A percentile compares a stretch with the other conserved stretches of the same genome.
Evolutionary conservation across 2,888 invertebrate species (phyloP).

Genomic region (Caenorhabditis sinica): DNA sequence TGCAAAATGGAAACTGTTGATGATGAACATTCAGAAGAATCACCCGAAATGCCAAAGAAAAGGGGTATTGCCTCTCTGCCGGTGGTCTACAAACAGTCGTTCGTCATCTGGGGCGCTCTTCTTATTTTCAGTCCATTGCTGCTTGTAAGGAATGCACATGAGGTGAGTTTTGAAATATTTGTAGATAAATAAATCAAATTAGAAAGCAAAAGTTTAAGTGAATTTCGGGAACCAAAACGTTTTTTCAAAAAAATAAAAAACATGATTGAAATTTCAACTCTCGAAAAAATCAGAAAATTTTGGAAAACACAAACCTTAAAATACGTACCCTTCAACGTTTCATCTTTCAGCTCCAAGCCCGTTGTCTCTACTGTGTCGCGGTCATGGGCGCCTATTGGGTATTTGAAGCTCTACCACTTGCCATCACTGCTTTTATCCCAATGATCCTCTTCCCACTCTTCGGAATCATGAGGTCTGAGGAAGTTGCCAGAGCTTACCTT

Average conservation of each 20-base stretch:
- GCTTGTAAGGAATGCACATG: constrained; percentile 47
- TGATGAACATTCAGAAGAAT: not conserved
- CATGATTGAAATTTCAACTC: no score
- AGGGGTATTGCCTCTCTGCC: constrained; percentile 45
- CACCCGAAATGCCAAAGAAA: constrained; percentile 52
- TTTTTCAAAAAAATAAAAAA: no score
- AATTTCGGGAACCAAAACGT: no score
- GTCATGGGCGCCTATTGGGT: constrained; percentile 82
- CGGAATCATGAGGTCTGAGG: constrained; percentile 78
- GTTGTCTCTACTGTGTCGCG: constrained; percentile 78
- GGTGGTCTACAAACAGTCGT: constrained; percentile 57
- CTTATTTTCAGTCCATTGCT: constrained; percentile 61
- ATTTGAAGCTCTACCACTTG: constrained; percentile 80
- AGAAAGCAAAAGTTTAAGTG: not conserved
- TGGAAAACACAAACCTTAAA: no score
- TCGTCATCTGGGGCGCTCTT: constrained; percentile 65
- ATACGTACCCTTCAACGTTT: not conserved
- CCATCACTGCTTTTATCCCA: constrained; percentile 82
- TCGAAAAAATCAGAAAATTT: no score
- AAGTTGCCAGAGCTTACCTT: constrained; percentile 79
- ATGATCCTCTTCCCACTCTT: constrained; percentile 80
- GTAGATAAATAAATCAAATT: no score
- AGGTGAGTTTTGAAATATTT: constrained; percentile 40
- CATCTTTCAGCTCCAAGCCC: constrained; percentile 71
- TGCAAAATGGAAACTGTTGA: no score